Conservation (phyloP, 1,140 invertebrate genomes). For the Penaeus indicus region DNA sequence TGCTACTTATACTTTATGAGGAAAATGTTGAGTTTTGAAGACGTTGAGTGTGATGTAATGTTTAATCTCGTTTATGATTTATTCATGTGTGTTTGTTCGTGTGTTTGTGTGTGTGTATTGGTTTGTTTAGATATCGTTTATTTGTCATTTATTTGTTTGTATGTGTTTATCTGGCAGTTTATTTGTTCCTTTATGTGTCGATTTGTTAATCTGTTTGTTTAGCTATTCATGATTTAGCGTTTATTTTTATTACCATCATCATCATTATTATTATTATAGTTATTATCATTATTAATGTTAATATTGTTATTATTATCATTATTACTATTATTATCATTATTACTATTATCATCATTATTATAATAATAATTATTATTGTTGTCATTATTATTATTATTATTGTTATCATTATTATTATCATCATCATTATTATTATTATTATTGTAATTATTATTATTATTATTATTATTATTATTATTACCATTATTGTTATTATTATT, state of each 20-base stretch:
- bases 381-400: conserved; percentile 16
- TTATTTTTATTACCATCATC: conserved; percentile 1
- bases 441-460: neutral
- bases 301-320: neutral
- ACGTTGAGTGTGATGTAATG: no score
- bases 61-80: no score
- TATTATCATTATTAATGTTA: conserved; percentile 6
- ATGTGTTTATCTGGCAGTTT: no score
- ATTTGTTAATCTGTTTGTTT: no score
- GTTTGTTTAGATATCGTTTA: no score
- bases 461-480: conserved; percentile 7
- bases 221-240: neutral
- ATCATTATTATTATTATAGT: conserved; percentile 16
- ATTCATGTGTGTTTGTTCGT: no score
- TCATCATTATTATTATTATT: neutral
- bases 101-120: no score
- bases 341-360: conserved; percentile 2
- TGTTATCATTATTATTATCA: neutral
- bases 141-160: no score
- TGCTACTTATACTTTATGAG: no score
- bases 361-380: neutral
- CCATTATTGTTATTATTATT: neutral
- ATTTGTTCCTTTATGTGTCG: no score
- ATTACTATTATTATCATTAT: conserved; percentile 12
- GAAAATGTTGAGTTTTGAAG: no score